Evolutionary conservation across 1,140 invertebrate genomes (phyloP).

Genomic region (Acyrthosiphon pisum): DNA sequence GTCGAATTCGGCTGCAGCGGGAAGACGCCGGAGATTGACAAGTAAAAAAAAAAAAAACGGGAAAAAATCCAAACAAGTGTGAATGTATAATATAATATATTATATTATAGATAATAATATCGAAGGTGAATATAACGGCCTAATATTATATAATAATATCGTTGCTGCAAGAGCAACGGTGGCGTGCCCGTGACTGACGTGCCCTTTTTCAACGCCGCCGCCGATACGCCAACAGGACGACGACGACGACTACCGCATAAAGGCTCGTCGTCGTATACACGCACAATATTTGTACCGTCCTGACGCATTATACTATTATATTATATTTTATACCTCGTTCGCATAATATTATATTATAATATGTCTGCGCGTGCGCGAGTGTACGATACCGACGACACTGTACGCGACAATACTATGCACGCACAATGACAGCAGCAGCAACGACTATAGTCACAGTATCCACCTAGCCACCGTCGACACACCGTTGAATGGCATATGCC

Average conservation of each 20-base stretch:
- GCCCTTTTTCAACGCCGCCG: neutral
- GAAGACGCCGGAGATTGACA: neutral
- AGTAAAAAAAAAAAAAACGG: neutral
- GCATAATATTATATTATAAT: neutral
- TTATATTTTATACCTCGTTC: neutral
- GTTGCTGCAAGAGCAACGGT: neutral
- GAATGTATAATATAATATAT: neutral
- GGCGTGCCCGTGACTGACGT: neutral
- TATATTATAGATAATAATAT: neutral
- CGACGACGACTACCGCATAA: neutral
- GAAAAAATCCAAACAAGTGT: neutral
- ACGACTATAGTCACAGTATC: neutral
- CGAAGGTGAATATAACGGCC: neutral
- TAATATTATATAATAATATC: neutral
- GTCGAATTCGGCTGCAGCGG: neutral
- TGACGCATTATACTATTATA: neutral
- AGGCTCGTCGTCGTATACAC: too few species aligned
- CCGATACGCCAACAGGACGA: neutral
- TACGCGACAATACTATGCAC: neutral
- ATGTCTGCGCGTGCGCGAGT: slow-evolving; percentile 3
- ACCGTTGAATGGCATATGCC: neutral
- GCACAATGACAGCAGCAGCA: neutral
- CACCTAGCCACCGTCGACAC: neutral
- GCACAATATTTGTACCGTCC: neutral
- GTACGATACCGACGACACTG: too few species aligned